phyloP scores from a whole-genome alignment of 37 sponge, comb jelly and placozoan species.

The Axinella damicornis region DNA sequence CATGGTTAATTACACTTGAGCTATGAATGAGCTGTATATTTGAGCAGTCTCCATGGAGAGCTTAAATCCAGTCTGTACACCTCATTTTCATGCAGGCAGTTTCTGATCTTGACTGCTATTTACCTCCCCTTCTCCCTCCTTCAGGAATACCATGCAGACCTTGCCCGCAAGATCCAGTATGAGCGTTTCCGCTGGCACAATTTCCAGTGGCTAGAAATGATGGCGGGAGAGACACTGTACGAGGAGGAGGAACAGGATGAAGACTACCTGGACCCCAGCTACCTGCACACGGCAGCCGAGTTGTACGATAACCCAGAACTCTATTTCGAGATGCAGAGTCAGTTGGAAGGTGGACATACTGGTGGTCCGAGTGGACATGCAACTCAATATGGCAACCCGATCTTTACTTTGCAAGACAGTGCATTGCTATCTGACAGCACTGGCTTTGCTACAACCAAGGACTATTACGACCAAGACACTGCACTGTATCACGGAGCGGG shows the following conservation, averaged over 20 bases:
- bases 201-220: constrained; percentile 91
- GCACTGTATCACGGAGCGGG: too few relatives aligned
- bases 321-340: constrained; percentile 29
- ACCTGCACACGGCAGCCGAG: constrained; percentile 67
- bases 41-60: too few relatives aligned
- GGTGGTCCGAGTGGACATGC: neutral
- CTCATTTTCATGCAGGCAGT: too few relatives aligned
- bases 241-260: constrained; percentile 50
- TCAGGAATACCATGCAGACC: constrained; percentile 77
- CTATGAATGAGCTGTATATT: too few relatives aligned
- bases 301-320: constrained; percentile 43
- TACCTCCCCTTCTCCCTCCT: too few relatives aligned
- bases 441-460: too few relatives aligned
- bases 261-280: constrained; percentile 69
- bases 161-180: constrained; percentile 76
- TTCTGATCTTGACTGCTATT: too few relatives aligned
- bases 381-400: neutral
- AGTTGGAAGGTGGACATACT: constrained; percentile 5
- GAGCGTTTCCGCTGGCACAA: constrained; percentile 92
- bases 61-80: too few relatives aligned
- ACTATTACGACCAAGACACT: too few relatives aligned
- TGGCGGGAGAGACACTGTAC: constrained; percentile 59
- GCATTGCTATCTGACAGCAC: too few relatives aligned
- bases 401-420: too few relatives aligned
- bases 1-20: too few relatives aligned